Evolutionary conservation across 2,113 vertebrate species (phyloP), one percentile per base, ranked within the genome.

Genomic region (Semnornis frantzii): DNA sequence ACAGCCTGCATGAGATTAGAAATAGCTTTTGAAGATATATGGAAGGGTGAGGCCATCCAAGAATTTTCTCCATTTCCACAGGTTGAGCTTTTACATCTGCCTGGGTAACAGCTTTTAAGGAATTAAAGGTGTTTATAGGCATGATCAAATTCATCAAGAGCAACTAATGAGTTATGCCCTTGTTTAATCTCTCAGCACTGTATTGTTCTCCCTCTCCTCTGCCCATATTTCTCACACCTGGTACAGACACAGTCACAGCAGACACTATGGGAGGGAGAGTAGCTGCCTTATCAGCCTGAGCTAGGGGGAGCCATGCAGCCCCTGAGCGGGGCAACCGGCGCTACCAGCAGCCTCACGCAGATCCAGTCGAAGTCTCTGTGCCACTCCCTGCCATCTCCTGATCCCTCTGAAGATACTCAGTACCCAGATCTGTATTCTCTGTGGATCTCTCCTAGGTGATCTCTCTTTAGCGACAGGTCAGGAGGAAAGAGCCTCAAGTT

Each of bases 21-120:
- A 94, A 87, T 87, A 82, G 91, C 93, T 95, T 95, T 87, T 94
- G 90, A 94, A 94, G 87, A 92, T 94, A 90, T 14, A 87, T 62
- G 52, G 44, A 82, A 78, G 92, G 79, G 83, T 95, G 91, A 96
- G 85, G 85, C 92, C 82, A 92, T 91, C 83, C 91, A 96, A 94
- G 93, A 94, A 93, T 90, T 90, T 91, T 92, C 75, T 82, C 60
- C 25, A 12, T 81, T 95, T 95, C 77, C 87, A 95, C 93, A 96
- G 95, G 93, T 91, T 91, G 86, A 97, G 88, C 30, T 90, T 89
- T 93, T 88, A 85, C 91, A 92, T 87, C 76, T 93, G 89, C 62
- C 59, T 55, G 12, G 34, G 25, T 37, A 86, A 82, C 46, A 89
- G 65, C 65, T 95, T 91, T 73, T 79, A 91, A 86, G 87, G 84